Base-by-base conservation (phyloP, 2,113 vertebrate species). In the Desmodus rotundus region DNA sequence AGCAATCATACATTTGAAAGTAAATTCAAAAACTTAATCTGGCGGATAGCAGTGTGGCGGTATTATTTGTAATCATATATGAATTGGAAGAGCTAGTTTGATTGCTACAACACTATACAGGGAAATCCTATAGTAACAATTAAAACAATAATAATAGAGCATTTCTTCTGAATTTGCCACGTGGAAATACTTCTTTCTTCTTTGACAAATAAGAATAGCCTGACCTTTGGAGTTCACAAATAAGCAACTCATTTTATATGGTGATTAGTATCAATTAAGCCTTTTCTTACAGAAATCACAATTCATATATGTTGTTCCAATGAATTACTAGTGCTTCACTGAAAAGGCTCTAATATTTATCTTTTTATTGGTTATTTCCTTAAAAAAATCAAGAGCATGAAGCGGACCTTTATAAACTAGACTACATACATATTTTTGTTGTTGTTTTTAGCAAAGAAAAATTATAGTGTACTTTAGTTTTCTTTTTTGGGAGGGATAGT, bases 11-110 rank as follows among this genome's bases (percentile, higher is more conserved):
- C 17, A 41, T 87, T 88, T 88, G 52, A 61, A 91, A 41, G 41
- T 72, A 72, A 91, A 82, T 47, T 92, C 6, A 88, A 95, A 81
- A 76, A 50, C 89, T n/a, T 83, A 91, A 87, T 50, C 43, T 61
- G 43, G 10, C 63, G 56, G 41, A 16, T 58, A 87, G 47, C 17
- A 87, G 38, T 47, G 6, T 54, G 22, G n/a, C 22, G 74, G 16
- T 70, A 72, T 74, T 80, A 20, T 26, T 45, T 93, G 45, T 77
- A 54, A 84, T 77, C 36, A 93, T 17, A 61, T 2, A 73, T 72
- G 43, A 76, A 84, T 3, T 81, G 54, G 67, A 94, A 91, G 93
- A 82, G n/a, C 28, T 93, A 72, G 54, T 80, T 72, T 61, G 52
- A n/a, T 1, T 82, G 58, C 1, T 58, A 15, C 24, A 85, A 58